Base-by-base conservation (phyloP, 2,797 vertebrate species). In the Hippocampus kuda region DNA sequence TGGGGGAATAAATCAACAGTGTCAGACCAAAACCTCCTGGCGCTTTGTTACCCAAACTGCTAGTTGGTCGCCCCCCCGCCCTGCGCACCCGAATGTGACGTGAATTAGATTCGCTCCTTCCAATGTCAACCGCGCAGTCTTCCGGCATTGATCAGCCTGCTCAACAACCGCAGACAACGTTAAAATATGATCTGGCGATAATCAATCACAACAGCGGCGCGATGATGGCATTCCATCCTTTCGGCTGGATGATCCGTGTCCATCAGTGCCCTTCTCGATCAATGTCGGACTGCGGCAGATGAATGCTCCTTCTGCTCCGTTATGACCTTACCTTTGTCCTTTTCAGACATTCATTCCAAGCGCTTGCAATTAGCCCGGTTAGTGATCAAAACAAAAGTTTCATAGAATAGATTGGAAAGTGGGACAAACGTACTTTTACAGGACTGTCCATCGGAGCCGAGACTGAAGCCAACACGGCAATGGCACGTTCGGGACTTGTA, bases 401-500 rank as follows among this genome's bases (percentile, higher is more conserved):
- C 4, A 12, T n/a, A 64, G 38, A 24, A 64, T 64, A 44, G 30
- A 22, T 51, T 24, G 57, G 4, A 10, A 3, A n/a, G 13, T 20
- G 16, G n/a, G 8, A 54, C 10, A 51, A 68, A 97, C 97, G 82
- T 90, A 99, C 97, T 96, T 98, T 98, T 99, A 90, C 97, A 99
- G 79, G 95, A 92, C 87, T 89, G 93, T 85, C 95, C 92, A 66
- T 99, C 95, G 3, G 80, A 93, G 56, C 91, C 95, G 81, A 98
- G 84, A 81, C 91, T 91, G 89, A 94, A 98, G 74, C 95, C 95
- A 0, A 90, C 93, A 70, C 91, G 94, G 87, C 97, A 99, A 80
- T 95, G 95, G 88, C 97, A 99, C 72, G 89, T 94, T 84, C 93
- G 89, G 70, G 93, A 92, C 88, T 99, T 99, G 90, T 98, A 96